phyloP scores from a whole-genome alignment of 1,140 invertebrate species.

The Hesperophylax magnus region DNA sequence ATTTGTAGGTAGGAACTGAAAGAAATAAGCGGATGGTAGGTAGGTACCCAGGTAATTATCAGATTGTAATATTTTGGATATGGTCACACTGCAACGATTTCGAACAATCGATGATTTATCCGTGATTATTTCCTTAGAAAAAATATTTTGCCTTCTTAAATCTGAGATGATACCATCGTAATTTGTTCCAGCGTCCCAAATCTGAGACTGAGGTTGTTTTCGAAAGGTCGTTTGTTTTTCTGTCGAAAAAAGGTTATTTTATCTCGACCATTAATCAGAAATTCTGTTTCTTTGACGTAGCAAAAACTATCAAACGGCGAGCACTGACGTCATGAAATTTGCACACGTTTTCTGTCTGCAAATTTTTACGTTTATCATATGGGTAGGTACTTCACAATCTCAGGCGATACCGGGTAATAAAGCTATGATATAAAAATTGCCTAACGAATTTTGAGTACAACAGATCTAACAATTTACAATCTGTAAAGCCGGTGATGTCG shows the following conservation, averaged over 20 bases:
- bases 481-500: too few relatives aligned
- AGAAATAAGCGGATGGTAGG: conserved; percentile 22
- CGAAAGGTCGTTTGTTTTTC: conserved; percentile 4
- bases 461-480: too few relatives aligned
- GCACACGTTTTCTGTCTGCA: too few relatives aligned
- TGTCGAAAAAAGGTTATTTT: background rate
- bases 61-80: conserved; percentile 23
- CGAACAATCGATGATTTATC: conserved; percentile 22
- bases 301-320: too few relatives aligned
- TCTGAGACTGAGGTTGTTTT: conserved; percentile 4
- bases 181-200: background rate
- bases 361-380: too few relatives aligned
- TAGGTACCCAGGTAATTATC: background rate
- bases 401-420: too few relatives aligned
- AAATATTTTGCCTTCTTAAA: background rate
- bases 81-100: conserved; percentile 32
- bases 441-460: too few relatives aligned
- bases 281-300: too few relatives aligned
- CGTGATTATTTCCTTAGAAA: background rate
- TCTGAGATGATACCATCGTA: conserved; percentile 9
- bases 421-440: too few relatives aligned
- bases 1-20: background rate
- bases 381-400: too few relatives aligned
- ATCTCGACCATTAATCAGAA: too few relatives aligned
- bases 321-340: too few relatives aligned